A percentile compares a stretch with the other conserved stretches of the same genome.
Evolutionary conservation across 92 coral and sea anemone species (phyloP).

Genomic region (Umimayanthus kanabou): DNA sequence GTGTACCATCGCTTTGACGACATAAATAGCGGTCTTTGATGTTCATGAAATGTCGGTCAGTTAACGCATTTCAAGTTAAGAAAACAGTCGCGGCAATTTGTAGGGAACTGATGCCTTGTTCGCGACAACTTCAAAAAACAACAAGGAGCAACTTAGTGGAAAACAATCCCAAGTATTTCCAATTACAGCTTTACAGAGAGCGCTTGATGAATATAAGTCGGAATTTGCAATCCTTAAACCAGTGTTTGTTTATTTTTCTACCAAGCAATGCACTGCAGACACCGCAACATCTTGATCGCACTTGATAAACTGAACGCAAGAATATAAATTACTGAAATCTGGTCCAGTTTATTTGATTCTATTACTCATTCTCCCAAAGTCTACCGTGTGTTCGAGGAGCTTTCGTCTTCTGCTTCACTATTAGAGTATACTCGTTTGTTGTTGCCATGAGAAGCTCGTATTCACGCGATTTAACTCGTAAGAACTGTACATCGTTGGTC

Average conservation of each 20-base stretch:
- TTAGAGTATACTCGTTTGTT: conserved; percentile 59
- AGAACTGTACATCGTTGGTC: conserved; percentile 72
- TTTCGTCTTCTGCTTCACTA: conserved; percentile 66
- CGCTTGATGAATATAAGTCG: background rate
- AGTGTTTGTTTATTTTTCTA: background rate
- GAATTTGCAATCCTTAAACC: background rate
- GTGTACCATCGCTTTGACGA: background rate
- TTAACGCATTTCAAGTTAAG: no score
- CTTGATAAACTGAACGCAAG: background rate
- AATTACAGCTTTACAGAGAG: no score
- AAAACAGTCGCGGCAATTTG: background rate
- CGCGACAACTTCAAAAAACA: background rate
- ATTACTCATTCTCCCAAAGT: conserved; percentile 1
- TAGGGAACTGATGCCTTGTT: background rate
- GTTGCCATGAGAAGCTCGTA: conserved; percentile 81
- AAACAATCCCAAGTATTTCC: background rate
- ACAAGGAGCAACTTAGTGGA: background rate
- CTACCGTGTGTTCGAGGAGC: background rate
- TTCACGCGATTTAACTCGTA: conserved; percentile 68
- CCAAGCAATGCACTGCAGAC: background rate
- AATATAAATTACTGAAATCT: background rate
- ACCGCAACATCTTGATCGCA: background rate
- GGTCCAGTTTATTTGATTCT: background rate
- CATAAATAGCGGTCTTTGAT: background rate
- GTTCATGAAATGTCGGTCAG: background rate